Conservation (phyloP, 1,140 invertebrate species). For the Adelges cooleyi region DNA sequence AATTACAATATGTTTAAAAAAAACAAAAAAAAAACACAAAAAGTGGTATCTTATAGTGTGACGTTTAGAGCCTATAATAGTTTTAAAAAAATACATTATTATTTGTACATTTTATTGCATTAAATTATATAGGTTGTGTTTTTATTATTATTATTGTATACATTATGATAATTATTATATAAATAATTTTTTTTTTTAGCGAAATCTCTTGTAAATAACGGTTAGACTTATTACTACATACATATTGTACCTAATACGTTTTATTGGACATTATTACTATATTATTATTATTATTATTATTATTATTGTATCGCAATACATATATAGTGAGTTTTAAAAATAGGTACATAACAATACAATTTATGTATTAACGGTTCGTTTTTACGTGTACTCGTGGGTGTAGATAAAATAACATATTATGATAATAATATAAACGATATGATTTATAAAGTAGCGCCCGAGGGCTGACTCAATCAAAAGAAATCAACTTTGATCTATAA, state of each 20-base stretch:
- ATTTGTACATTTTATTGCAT: background rate
- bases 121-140: constrained; percentile 18
- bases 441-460: too few relatives aligned
- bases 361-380: too few relatives aligned
- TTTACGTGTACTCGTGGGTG: too few relatives aligned
- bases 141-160: background rate
- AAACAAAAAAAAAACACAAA: too few relatives aligned
- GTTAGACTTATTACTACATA: background rate
- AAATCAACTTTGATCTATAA: background rate
- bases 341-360: background rate
- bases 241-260: too few relatives aligned
- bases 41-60: too few relatives aligned
- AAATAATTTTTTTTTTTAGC: background rate
- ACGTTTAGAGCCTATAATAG: too few relatives aligned
- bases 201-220: constrained; percentile 19
- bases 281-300: too few relatives aligned
- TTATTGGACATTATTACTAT: too few relatives aligned
- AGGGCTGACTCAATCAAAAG: constrained; percentile 25
- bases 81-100: background rate
- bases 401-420: too few relatives aligned
- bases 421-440: too few relatives aligned
- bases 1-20: too few relatives aligned
- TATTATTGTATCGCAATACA: background rate
- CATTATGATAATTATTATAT: background rate
- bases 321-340: constrained; percentile 22